These are phyloP conservation scores for Nibea albiflora DNA, from an alignment of 2,113 vertebrate species.

Conservation along the genomic window DNA sequence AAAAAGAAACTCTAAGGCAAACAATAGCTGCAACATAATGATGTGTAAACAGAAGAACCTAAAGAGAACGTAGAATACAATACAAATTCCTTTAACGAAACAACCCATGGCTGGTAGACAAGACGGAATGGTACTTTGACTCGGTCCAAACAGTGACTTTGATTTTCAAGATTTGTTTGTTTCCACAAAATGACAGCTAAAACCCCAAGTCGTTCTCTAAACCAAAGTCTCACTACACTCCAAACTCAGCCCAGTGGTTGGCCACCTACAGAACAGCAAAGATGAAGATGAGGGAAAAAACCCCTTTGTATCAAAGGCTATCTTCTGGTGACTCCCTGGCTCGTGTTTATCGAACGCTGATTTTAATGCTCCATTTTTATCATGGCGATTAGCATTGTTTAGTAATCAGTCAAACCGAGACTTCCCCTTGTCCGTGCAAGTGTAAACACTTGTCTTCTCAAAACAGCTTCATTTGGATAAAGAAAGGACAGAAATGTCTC, in stretches of 20 bases:
- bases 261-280: conserved; percentile 74
- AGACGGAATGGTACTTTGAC: conserved; percentile 65
- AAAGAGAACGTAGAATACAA: conserved; percentile 57
- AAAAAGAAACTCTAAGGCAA: conserved; percentile 9
- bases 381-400: conserved; percentile 81
- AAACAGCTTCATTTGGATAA: conserved; percentile 69
- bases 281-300: conserved; percentile 57
- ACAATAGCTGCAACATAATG: conserved; percentile 21
- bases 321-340: conserved; percentile 69
- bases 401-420: conserved; percentile 75
- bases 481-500: conserved; percentile 67
- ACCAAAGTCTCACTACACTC: conserved; percentile 67
- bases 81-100: conserved; percentile 59
- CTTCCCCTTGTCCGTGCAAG: conserved; percentile 68
- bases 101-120: conserved; percentile 53
- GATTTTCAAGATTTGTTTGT: conserved; percentile 80
- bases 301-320: conserved; percentile 72
- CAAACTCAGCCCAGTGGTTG: conserved; percentile 65
- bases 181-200: conserved; percentile 77
- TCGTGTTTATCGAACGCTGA: conserved; percentile 78
- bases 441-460: conserved; percentile 79
- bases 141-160: conserved; percentile 74
- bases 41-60: conserved; percentile 52
- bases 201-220: conserved; percentile 73
- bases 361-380: conserved; percentile 81